phyloP scores from a whole-genome alignment of 2,113 vertebrate species.

The Pedionomus torquatus region DNA sequence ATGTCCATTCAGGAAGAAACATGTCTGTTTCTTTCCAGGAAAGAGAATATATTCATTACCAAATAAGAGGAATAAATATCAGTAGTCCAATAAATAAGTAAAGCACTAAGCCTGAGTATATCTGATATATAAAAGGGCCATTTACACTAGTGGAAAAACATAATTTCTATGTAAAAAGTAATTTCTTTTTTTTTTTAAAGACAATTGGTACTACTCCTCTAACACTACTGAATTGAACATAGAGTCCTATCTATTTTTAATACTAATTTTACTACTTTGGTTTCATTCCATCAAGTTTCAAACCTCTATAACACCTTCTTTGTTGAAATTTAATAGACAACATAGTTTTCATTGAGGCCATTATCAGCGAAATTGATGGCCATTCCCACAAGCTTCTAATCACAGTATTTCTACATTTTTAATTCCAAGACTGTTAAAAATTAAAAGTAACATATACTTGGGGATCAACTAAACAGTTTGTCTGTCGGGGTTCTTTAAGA shows the following conservation, averaged over 20 bases:
- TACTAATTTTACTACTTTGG: background rate
- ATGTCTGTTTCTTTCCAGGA: background rate
- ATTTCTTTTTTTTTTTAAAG: background rate
- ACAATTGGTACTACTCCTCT: background rate
- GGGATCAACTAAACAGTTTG: background rate
- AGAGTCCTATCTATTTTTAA: background rate
- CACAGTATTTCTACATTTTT: background rate
- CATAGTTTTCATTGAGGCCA: background rate
- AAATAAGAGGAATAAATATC: background rate
- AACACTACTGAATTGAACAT: background rate
- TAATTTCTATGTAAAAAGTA: background rate
- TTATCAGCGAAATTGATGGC: background rate
- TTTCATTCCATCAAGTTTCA: background rate
- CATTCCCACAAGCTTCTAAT: background rate
- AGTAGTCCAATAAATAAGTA: background rate
- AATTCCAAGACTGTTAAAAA: background rate
- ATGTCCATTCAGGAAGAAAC: background rate
- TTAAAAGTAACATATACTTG: background rate
- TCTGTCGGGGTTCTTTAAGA: background rate
- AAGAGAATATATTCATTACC: background rate
- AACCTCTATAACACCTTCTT: background rate
- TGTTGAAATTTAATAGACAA: background rate
- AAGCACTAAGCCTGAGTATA: background rate
- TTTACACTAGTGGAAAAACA: background rate
- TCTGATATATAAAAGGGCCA: background rate